Conservation (phyloP, 1,140 invertebrate species). For the Monomorium pharaonis region DNA sequence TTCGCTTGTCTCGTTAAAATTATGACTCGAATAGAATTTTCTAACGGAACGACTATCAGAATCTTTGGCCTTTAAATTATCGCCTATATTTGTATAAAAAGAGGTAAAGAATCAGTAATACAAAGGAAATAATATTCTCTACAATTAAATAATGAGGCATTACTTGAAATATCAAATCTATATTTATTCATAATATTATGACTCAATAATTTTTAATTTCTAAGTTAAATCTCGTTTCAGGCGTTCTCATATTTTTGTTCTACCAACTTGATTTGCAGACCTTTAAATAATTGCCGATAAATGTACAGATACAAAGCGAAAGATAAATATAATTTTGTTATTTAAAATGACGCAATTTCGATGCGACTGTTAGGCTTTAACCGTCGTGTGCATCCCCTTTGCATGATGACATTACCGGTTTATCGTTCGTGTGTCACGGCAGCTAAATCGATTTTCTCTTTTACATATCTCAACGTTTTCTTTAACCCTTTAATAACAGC, state of each 20-base stretch:
- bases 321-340: not conserved
- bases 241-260: not conserved
- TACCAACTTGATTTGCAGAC: not conserved
- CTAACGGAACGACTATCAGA: not conserved
- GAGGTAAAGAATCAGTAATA: not conserved
- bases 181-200: not conserved
- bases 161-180: not conserved
- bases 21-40: not conserved
- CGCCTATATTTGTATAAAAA: not conserved
- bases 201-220: not conserved
- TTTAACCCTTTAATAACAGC: conserved; percentile 41
- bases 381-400: conserved; percentile 32
- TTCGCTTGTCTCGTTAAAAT: not conserved
- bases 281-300: not conserved
- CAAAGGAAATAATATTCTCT: not conserved
- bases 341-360: not conserved
- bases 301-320: not conserved
- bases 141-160: not conserved
- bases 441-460: conserved; percentile 54
- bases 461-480: conserved; percentile 53
- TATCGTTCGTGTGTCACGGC: not conserved
- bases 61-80: not conserved
- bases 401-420: conserved; percentile 39
- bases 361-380: not conserved
- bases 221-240: not conserved